A percentile compares a stretch with the other conserved stretches of the same genome.
These are phyloP conservation scores for Porites evermanni DNA, from an alignment of 92 coral and sea anemone species.

Conservation along the genomic window DNA sequence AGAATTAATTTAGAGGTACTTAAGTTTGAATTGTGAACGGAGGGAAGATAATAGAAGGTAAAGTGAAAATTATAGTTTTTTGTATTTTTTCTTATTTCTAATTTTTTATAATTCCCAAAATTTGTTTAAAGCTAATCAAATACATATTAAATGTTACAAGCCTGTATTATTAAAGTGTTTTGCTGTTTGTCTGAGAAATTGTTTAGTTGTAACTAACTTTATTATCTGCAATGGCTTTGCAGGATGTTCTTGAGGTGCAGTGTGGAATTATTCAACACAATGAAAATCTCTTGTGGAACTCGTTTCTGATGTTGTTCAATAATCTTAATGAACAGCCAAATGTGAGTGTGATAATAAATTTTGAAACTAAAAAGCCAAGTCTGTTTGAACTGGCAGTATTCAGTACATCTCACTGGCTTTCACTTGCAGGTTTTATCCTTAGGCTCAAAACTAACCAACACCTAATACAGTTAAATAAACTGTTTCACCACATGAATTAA, in stretches of 20 bases:
- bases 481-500: not conserved
- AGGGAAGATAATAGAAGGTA: too few species aligned
- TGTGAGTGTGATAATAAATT: constrained; percentile 22
- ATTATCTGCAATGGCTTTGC: not conserved
- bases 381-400: not conserved
- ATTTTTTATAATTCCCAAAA: too few species aligned
- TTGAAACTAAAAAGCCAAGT: not conserved
- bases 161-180: not conserved
- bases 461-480: not conserved
- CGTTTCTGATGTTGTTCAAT: constrained; percentile 77
- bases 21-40: too few species aligned
- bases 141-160: too few species aligned
- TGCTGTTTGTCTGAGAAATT: too few species aligned
- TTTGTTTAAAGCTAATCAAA: too few species aligned
- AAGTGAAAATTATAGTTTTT: too few species aligned
- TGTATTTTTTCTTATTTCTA: too few species aligned
- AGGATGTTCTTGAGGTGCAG: constrained; percentile 85
- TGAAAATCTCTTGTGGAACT: constrained; percentile 81
- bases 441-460: not conserved
- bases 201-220: not conserved
- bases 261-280: constrained; percentile 81
- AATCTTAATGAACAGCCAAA: constrained; percentile 82
- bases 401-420: not conserved
- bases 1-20: too few species aligned
- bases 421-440: not conserved